A percentile compares a stretch with the other conserved stretches of the same genome.
Evolutionary conservation across 2,797 vertebrate species (phyloP).

Genomic region (Lutjanus campechanus): DNA sequence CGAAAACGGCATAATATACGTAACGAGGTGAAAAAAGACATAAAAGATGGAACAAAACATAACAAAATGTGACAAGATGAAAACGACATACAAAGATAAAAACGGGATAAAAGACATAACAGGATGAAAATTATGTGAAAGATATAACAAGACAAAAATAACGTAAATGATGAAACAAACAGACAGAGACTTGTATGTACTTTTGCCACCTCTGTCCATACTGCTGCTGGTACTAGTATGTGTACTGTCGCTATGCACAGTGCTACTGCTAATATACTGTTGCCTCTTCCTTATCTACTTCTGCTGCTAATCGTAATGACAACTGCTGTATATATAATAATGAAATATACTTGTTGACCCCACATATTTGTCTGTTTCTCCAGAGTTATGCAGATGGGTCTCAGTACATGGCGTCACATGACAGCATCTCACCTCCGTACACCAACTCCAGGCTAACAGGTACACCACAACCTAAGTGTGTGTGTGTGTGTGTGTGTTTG

Average conservation of each 20-base stretch:
- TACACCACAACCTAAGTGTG: constrained; percentile 60
- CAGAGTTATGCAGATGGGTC: constrained; percentile 94
- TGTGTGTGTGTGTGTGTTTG: constrained; percentile 29
- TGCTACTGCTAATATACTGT: neutral
- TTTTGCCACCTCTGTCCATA: neutral
- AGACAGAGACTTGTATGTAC: no score
- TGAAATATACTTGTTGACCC: neutral
- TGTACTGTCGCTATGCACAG: neutral
- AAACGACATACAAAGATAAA: no score
- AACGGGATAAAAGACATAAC: no score
- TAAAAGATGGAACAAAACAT: no score
- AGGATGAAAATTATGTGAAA: no score
- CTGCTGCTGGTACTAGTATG: neutral
- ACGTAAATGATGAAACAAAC: no score
- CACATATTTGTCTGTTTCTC: constrained; percentile 10
- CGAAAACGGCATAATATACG: no score
- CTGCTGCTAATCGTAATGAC: neutral
- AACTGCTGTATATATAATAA: neutral
- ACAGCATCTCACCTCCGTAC: constrained; percentile 95
- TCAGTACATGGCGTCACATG: constrained; percentile 93
- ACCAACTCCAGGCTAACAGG: constrained; percentile 94
- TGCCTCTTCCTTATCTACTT: neutral
- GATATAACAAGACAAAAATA: no score
- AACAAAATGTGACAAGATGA: no score
- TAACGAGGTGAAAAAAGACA: no score